Evolutionary conservation across 2,888 invertebrate genomes (phyloP).

Genomic region (Sisyra nigra): DNA sequence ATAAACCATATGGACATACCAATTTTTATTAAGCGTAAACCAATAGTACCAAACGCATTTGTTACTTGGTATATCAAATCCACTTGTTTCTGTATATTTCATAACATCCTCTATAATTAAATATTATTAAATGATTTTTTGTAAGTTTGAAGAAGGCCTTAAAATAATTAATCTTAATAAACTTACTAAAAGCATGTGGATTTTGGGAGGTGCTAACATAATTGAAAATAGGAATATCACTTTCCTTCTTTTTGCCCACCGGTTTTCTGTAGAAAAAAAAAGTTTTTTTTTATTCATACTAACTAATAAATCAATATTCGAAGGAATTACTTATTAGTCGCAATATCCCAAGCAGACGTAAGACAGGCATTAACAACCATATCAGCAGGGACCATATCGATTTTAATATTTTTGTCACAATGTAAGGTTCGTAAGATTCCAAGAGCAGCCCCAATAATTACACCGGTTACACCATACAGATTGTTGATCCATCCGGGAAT

Average conservation of each 20-base stretch:
- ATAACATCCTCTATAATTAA: conserved; percentile 1
- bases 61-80: background rate
- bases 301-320: too few relatives aligned
- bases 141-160: background rate
- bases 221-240: conserved; percentile 6
- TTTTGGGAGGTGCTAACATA: conserved; percentile 11
- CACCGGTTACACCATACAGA: conserved; percentile 46
- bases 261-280: background rate
- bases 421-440: conserved; percentile 44
- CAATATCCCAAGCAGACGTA: conserved; percentile 36
- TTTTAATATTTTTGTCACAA: conserved; percentile 31
- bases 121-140: background rate
- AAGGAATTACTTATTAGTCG: conserved; percentile 17
- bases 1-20: conserved; percentile 5
- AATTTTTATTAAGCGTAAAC: conserved; percentile 3
- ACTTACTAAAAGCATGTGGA: conserved; percentile 15
- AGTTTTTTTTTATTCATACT: background rate
- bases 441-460: conserved; percentile 31
- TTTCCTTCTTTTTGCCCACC: background rate
- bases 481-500: conserved; percentile 53
- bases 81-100: background rate
- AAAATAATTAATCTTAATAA: background rate
- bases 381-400: conserved; percentile 55
- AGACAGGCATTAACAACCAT: conserved; percentile 43
- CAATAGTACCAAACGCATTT: conserved; percentile 2